Evolutionary conservation across 2,888 invertebrate genomes (phyloP).

Genomic region (Diaprepes abbreviatus): DNA sequence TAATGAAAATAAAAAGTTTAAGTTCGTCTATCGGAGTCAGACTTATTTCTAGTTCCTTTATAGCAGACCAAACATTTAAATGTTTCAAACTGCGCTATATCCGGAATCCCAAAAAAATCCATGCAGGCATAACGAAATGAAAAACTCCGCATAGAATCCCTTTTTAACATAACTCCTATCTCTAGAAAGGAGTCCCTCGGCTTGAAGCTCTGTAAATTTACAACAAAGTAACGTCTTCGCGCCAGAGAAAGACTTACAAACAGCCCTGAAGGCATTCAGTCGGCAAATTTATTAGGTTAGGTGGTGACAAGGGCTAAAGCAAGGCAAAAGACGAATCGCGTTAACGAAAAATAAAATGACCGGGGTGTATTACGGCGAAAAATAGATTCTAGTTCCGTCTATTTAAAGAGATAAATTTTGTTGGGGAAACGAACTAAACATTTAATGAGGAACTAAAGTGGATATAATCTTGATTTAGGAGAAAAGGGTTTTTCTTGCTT

Average conservation of each 20-base stretch:
- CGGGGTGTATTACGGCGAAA: conserved; percentile 42
- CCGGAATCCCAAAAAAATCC: not conserved
- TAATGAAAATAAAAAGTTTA: not conserved
- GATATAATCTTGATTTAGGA: not conserved
- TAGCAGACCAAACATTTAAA: no score
- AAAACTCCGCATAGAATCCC: conserved; percentile 23
- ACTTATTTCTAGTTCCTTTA: no score
- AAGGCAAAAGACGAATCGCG: conserved; percentile 65
- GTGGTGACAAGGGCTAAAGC: conserved; percentile 67
- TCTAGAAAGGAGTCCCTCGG: conserved; percentile 25
- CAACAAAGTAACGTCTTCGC: conserved; percentile 39
- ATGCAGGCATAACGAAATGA: conserved; percentile 21
- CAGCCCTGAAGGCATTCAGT: conserved; percentile 61
- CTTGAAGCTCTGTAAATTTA: conserved; percentile 36
- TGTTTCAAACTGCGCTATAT: not conserved
- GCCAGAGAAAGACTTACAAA: conserved; percentile 49
- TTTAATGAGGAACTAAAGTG: conserved; percentile 5
- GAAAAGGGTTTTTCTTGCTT: not conserved
- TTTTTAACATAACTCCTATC: conserved; percentile 42
- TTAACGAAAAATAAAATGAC: conserved; percentile 66
- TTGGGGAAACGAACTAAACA: not conserved
- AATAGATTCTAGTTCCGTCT: conserved; percentile 11
- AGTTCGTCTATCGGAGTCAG: no score
- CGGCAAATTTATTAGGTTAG: conserved; percentile 67
- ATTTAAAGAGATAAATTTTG: conserved; percentile 18